Percentiles rank a stretch among this genome's conserved stretches.
Conservation (phyloP, 2,113 vertebrate species). For the Sapajus apella region DNA sequence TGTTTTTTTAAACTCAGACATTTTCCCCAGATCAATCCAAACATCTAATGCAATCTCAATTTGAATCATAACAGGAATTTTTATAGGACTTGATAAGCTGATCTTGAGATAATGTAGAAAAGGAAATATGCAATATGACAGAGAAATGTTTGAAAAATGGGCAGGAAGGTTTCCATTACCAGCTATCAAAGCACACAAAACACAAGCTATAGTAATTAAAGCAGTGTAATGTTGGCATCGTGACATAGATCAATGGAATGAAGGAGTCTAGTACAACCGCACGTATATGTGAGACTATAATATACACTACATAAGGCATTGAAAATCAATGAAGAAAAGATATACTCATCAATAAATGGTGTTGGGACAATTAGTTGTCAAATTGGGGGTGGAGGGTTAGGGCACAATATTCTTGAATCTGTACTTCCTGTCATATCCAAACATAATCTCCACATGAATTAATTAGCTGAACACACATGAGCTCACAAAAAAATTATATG, state of each 20-base stretch:
- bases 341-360: background rate
- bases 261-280: background rate
- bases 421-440: constrained; percentile 20
- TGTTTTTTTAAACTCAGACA: background rate
- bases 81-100: background rate
- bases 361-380: background rate
- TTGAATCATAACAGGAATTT: background rate
- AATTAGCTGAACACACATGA: background rate
- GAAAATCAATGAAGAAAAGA: background rate
- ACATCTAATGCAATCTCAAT: background rate
- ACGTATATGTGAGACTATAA: background rate
- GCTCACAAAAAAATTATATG: background rate
- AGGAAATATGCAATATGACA: constrained; percentile 10
- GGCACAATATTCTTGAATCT: background rate
- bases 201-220: background rate
- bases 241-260: background rate
- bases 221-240: background rate
- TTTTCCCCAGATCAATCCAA: background rate
- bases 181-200: background rate
- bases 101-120: constrained; percentile 5
- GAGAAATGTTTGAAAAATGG: constrained; percentile 25
- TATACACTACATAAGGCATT: background rate
- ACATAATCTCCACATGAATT: background rate
- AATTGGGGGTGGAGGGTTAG: background rate
- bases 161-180: background rate